phyloP scores from a whole-genome alignment of 2,797 vertebrate genomes.

The Cynopterus sphinx region DNA sequence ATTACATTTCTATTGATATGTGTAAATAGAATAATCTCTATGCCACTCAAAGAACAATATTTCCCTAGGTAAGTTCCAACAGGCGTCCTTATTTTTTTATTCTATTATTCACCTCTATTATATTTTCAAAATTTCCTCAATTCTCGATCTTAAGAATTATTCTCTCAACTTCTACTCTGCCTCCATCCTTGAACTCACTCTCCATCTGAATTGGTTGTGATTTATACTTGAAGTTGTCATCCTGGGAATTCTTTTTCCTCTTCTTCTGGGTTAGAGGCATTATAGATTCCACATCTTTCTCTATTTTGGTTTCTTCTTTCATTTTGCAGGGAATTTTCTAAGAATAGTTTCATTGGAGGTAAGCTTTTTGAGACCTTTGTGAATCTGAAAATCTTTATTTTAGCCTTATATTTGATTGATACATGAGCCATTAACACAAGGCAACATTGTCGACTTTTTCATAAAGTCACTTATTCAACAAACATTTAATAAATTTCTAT shows the following conservation, averaged over 20 bases:
- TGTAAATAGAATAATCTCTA: neutral
- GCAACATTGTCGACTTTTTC: neutral
- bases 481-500: neutral
- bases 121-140: neutral
- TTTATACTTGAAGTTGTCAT: neutral
- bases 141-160: neutral
- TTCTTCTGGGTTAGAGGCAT: neutral
- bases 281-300: neutral
- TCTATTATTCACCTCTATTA: neutral
- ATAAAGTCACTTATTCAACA: neutral
- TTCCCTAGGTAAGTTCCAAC: neutral
- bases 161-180: neutral
- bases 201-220: neutral
- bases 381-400: neutral
- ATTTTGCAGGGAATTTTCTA: neutral
- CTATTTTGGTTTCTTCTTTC: neutral
- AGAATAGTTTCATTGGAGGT: neutral
- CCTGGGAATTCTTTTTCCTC: neutral
- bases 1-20: neutral
- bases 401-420: neutral
- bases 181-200: neutral
- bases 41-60: neutral
- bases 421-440: neutral
- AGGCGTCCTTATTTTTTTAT: neutral
- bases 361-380: neutral